These are phyloP conservation scores for Ahaetulla prasina DNA, from an alignment of 2,113 vertebrate genomes.

Conservation along the genomic window DNA sequence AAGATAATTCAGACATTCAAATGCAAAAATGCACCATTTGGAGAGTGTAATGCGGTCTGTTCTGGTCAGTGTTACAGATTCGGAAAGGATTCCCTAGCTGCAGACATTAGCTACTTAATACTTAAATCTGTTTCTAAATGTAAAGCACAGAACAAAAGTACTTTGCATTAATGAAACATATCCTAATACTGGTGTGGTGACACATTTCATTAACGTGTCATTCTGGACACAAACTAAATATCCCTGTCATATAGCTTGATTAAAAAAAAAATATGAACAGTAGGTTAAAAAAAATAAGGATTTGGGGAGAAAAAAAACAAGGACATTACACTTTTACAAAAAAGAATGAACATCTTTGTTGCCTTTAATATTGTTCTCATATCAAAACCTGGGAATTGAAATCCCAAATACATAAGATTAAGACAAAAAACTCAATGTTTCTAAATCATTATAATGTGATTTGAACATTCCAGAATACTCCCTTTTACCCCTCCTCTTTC, in stretches of 20 bases:
- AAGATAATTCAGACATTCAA: constrained; percentile 87
- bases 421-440: background rate
- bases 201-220: constrained; percentile 70
- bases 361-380: background rate
- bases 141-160: constrained; percentile 82
- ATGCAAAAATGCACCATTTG: constrained; percentile 85
- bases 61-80: constrained; percentile 83
- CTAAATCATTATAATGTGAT: background rate
- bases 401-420: background rate
- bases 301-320: background rate
- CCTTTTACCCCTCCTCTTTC: background rate
- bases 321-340: background rate
- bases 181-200: constrained; percentile 56
- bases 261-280: constrained; percentile 29
- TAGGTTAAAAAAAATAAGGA: background rate
- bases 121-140: constrained; percentile 86
- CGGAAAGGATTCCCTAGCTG: constrained; percentile 77
- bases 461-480: background rate
- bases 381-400: background rate
- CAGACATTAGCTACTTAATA: constrained; percentile 84
- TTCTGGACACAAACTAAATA: constrained; percentile 57
- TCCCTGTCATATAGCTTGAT: constrained; percentile 46
- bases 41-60: constrained; percentile 85
- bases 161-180: constrained; percentile 73
- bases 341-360: background rate